Conservation (phyloP, 2,797 vertebrate genomes). For the Anolis apletophallus region DNA sequence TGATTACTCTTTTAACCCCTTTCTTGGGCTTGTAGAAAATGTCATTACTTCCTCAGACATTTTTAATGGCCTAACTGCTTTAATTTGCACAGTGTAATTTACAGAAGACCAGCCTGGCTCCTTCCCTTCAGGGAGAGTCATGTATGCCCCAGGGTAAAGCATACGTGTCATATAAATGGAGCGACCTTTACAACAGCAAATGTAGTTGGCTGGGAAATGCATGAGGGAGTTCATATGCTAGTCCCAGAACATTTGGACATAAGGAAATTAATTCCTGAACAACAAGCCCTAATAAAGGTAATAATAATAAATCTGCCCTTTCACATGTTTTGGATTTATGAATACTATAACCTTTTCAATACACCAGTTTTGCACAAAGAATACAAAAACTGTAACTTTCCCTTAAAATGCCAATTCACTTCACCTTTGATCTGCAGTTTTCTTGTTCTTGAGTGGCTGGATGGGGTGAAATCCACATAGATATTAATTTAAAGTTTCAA, state of each 20-base stretch:
- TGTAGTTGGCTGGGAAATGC: neutral
- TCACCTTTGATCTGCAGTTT: neutral
- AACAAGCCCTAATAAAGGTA: conserved; percentile 2
- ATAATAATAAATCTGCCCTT: neutral
- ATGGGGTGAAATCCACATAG: too few relatives aligned
- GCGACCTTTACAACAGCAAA: neutral
- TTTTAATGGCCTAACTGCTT: neutral
- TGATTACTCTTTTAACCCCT: conserved; percentile 12
- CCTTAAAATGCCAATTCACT: too few relatives aligned
- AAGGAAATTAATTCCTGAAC: neutral
- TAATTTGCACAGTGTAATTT: conserved; percentile 12
- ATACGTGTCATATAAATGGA: conserved; percentile 15
- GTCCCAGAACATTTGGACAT: neutral
- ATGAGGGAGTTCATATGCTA: neutral
- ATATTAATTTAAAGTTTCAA: too few relatives aligned
- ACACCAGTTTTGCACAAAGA: neutral
- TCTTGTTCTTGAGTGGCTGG: neutral
- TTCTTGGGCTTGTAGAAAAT: neutral
- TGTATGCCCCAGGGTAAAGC: neutral
- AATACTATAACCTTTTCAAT: neutral
- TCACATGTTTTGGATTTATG: neutral
- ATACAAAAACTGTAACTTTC: neutral
- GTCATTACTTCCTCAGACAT: neutral
- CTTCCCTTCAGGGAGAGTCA: conserved; percentile 11
- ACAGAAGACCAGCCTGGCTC: neutral